Percentiles rank a stretch among this genome's conserved stretches.
Conservation (phyloP, 1,140 invertebrate species). For the Portunus trituberculatus region DNA sequence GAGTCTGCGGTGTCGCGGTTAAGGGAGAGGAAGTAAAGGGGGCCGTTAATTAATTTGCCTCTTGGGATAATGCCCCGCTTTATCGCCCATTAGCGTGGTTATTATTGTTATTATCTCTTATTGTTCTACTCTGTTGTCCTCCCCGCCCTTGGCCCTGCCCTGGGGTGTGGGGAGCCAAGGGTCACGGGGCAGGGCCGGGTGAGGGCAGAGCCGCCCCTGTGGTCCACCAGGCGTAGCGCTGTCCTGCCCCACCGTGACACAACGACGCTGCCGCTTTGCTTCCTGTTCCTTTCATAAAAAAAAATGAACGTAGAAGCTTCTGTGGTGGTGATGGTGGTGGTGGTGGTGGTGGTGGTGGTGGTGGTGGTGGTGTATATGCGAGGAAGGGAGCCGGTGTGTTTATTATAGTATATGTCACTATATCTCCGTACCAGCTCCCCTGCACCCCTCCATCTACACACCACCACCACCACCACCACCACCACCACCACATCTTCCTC, state of each 20-base stretch:
- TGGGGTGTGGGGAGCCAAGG: background rate
- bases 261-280: background rate
- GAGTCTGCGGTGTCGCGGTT: background rate
- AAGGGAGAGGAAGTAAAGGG: background rate
- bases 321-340: background rate
- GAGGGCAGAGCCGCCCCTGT: background rate
- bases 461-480: background rate
- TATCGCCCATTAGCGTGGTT: constrained; percentile 21
- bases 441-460: background rate
- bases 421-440: background rate
- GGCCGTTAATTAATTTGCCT: constrained; percentile 1
- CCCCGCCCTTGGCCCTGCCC: background rate
- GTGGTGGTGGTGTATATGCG: background rate
- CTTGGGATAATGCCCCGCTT: background rate
- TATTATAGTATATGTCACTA: background rate
- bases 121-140: constrained; percentile 1
- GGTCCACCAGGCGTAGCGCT: background rate
- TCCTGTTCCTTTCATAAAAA: constrained; percentile 5
- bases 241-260: background rate
- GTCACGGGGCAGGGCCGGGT: background rate
- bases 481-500: background rate
- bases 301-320: background rate
- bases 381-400: background rate
- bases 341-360: background rate
- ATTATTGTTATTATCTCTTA: constrained; percentile 22